phyloP scores from a whole-genome alignment of 2,113 vertebrate genomes.

The Callopanchax toddi region DNA sequence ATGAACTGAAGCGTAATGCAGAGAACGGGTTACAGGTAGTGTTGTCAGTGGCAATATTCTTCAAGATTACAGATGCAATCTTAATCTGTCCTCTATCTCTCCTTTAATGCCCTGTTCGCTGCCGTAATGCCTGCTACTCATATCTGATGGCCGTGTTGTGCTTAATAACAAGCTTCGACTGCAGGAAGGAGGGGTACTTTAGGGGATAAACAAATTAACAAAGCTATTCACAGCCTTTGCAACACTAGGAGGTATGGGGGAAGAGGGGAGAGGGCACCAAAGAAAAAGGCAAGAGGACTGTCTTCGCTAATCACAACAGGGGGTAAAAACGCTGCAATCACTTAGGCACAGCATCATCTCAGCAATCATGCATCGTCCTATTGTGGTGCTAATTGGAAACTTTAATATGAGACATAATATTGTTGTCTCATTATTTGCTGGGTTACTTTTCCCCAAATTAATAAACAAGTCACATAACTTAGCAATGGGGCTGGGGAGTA shows the following conservation, averaged over 20 bases:
- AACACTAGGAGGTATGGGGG: conserved; percentile 63
- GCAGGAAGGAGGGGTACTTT: conserved; percentile 58
- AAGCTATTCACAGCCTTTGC: conserved; percentile 69
- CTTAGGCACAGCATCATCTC: conserved; percentile 65
- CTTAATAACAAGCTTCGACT: conserved; percentile 72
- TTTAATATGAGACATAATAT: conserved; percentile 70
- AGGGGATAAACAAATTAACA: conserved; percentile 79
- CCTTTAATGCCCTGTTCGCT: conserved; percentile 68
- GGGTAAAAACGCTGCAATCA: conserved; percentile 59
- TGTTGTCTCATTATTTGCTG: conserved; percentile 62
- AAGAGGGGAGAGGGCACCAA: conserved; percentile 54
- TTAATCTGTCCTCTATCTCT: conserved; percentile 77
- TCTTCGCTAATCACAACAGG: conserved; percentile 66
- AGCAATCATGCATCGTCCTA: conserved; percentile 61
- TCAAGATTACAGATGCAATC: conserved; percentile 73
- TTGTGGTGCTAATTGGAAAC: conserved; percentile 72
- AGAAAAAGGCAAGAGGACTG: conserved; percentile 44
- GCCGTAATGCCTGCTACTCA: conserved; percentile 66
- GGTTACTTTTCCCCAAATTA: conserved; percentile 50
- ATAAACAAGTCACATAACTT: conserved; percentile 46
- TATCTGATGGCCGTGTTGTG: conserved; percentile 76
- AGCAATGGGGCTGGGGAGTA: background rate
- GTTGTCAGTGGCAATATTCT: conserved; percentile 43
- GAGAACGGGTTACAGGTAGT: background rate
- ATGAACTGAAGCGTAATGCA: background rate